Evolutionary conservation across 2,888 invertebrate genomes (phyloP), one percentile per base, ranked within the genome.

Genomic region (Galerucella nymphaeae): DNA sequence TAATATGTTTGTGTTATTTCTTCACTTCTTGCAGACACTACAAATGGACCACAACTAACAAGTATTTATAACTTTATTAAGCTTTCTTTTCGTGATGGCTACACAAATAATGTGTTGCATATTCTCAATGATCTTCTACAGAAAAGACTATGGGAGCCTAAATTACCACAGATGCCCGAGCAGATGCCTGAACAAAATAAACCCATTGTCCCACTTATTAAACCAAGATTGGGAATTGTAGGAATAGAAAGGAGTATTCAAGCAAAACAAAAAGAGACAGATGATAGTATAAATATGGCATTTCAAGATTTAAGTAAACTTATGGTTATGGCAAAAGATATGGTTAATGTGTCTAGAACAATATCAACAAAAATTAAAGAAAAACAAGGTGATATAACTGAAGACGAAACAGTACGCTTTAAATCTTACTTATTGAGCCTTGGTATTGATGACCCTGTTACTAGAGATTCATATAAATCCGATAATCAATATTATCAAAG

Each of bases 391-490:
- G 96, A 96, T 83, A 96, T 98, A 77, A 96, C 96, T 4, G 97
- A 98, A 86, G 98, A 99, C 88, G 99, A 99, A 88, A 99, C 99
- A 10, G 91, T 98, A 6, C 63, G 68, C 80, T 99, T 99, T 85
- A 98, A 99, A 85, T 94, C 98, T 0, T 98, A 99, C 85, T 88
- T 99, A 63, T 91, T 99, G 88, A 98, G 98, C 85, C 90, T 99
- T 82, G 99, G 99, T 80, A 97, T 99, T 78, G 96, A 97, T 83
- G 98, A 99, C 88, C 99, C 99, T 1, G 99, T 99, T 0, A 99
- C 98, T 0, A 91, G 97, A 83, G 96, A 96, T 82, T 91, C 94
- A 13, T 96, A 93, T 83, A 94, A 94, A 83, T 94, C 93, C 69
- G 95, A 96, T 77, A 92, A 92, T 14, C 93, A 93, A 76, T 99